Evolutionary conservation across 2,888 invertebrate species (phyloP), one percentile per base, ranked within the genome.

Genomic region (Epistrophe eligans): DNA sequence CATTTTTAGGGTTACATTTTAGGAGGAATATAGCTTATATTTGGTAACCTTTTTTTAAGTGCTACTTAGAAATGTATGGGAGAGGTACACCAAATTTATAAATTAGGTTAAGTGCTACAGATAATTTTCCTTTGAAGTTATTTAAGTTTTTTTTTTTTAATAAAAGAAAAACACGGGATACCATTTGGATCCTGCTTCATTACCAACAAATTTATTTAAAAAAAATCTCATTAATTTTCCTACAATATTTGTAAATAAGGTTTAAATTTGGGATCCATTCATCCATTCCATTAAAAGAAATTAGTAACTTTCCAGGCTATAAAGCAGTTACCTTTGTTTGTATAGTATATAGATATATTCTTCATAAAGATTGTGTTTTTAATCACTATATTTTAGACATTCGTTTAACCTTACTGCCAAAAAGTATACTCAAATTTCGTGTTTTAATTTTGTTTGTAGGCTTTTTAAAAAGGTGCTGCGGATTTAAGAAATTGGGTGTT

Each of bases 211-310:
- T 48, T 48, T 66, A 17, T 17, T n/a, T n/a, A n/a, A n/a, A 48
- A 28, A 66, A 48, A 55, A 55, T 15, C n/a, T 45, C 64, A 45
- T 64, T 64, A 45, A 64, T 32, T 45, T n/a, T 10, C 64, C 17
- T 32, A 32, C n/a, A 66, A 66, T 64, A 62, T 66, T 66, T 66
- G 7, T 28, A 66, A 45, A 32, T 66, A 66, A 62, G 62, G 45
- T 43, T 64, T 28, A 28, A 43, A 45, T 64, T 64, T 43, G 64
- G 45, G 43, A 43, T 28, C 4, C 17, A 28, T n/a, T n/a, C 62
- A 64, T 28, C 4, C 17, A 28, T n/a, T n/a, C 62, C 45, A 28
- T 64, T 64, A 45, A 45, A 24, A 32, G 17, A 17, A 48, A 13
- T 13, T n/a, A 48, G 13, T 28, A 17, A 48, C 48, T 32, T 64